Base-by-base conservation (phyloP, 2,797 vertebrate species). In the Acanthopagrus latus region DNA sequence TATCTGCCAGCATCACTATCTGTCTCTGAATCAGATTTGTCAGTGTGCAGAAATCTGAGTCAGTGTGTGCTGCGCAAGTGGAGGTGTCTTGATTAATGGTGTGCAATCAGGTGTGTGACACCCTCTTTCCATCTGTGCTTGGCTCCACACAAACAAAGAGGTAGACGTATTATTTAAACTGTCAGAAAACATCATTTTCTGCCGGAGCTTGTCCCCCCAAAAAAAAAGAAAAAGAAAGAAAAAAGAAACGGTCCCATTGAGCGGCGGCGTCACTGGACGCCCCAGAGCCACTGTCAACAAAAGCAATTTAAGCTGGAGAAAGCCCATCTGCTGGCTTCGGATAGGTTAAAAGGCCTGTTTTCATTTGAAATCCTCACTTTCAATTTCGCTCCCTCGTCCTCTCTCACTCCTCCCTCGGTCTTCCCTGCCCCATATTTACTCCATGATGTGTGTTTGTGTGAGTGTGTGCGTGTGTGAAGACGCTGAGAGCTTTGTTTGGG, bases 401-500 rank as follows among this genome's bases (percentile, higher is more conserved):
- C 48, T 51, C 25, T 56, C 41, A 33, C 21, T 55, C 52, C 51
- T 33, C 72, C 47, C 18, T 69, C 16, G 1, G 50, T 66, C 57
- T 43, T 70, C 50, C 54, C 23, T 20, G 43, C 47, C 51, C 70
- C 62, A 59, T 86, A 80, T 84, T 91, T 84, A 83, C 69, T 66
- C 41, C 60, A 11, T 58, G 76, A 80, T 54, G 50, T 52, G 52
- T 17, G 12, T 70, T 18, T 74, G 51, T 80, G 44, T 62, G 46
- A 64, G 52, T 79, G 74, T 81, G 83, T n/a, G n/a, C n/a, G n/a
- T n/a, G n/a, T 74, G 73, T 63, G 83, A 76, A 72, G 84, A 85
- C 29, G 92, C 89, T 74, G 86, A 82, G 88, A 93, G 94, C 94
- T 95, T 95, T 94, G 95, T 95, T 95, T 94, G 92, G 87, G 92